Conservation (phyloP, 2,113 vertebrate genomes). For the Carettochelys insculpta region DNA sequence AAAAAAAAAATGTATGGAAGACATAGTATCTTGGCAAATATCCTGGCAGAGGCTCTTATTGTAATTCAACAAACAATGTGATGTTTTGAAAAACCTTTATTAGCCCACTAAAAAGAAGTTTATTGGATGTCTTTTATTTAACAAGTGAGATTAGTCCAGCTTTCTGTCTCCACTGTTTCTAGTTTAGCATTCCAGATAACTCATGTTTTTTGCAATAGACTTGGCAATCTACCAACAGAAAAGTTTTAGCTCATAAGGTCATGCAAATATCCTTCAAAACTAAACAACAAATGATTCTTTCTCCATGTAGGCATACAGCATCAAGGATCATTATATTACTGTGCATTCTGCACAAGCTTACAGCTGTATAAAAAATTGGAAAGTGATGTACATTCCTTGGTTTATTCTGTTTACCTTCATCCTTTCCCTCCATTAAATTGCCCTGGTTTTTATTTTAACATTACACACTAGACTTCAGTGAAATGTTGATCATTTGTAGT, state of each 20-base stretch:
- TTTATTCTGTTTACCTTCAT: slow-evolving; percentile 31
- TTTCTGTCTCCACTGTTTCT: slow-evolving; percentile 15
- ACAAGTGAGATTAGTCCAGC: slow-evolving; percentile 36
- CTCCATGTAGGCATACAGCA: slow-evolving; percentile 36
- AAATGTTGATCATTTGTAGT: not conserved
- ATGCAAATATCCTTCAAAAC: slow-evolving; percentile 76
- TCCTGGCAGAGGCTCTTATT: not conserved
- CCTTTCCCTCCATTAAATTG: slow-evolving; percentile 21
- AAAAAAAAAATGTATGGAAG: not conserved
- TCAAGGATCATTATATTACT: not conserved
- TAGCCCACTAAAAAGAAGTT: not conserved
- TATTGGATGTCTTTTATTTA: slow-evolving; percentile 32
- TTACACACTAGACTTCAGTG: not conserved
- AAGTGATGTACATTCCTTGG: not conserved
- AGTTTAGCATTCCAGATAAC: slow-evolving; percentile 67
- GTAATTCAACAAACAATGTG: not conserved
- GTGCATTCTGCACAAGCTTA: not conserved
- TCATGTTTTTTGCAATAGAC: slow-evolving; percentile 68
- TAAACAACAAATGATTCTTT: slow-evolving; percentile 71
- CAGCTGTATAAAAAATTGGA: slow-evolving; percentile 22
- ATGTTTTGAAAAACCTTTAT: slow-evolving; percentile 9
- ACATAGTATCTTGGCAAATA: not conserved
- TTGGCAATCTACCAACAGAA: slow-evolving; percentile 68
- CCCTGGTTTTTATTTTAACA: not conserved
- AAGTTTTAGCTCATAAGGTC: slow-evolving; percentile 75